These are phyloP conservation scores for Noctua janthina DNA, from an alignment of 2,888 invertebrate species.

Conservation along the genomic window DNA sequence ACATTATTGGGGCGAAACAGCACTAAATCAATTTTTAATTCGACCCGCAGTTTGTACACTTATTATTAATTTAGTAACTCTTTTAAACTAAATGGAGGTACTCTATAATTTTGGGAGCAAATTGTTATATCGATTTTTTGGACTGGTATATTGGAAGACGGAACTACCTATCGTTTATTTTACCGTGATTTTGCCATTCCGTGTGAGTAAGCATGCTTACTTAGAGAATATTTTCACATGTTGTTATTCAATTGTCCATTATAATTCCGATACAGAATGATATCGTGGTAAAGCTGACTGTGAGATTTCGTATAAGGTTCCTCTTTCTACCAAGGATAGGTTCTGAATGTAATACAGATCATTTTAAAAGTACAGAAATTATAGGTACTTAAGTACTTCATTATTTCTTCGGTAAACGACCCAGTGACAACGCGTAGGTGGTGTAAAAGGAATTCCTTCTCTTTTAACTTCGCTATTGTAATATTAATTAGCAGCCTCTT, in stretches of 20 bases:
- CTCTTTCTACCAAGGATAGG: too few species aligned
- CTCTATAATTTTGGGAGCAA: conserved; percentile 5
- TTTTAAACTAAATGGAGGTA: conserved; percentile 60
- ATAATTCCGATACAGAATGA: background rate
- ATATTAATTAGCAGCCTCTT: conserved; percentile 11
- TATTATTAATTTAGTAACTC: conserved; percentile 65
- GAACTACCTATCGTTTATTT: background rate
- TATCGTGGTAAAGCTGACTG: background rate
- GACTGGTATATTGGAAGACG: background rate
- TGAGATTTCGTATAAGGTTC: background rate
- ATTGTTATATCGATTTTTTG: conserved; percentile 11
- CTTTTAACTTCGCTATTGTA: background rate
- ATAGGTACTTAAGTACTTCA: background rate
- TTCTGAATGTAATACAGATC: background rate
- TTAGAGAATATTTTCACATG: background rate
- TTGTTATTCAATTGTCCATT: background rate
- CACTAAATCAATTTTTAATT: conserved; percentile 84
- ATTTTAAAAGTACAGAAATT: background rate
- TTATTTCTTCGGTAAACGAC: conserved; percentile 1
- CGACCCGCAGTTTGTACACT: conserved; percentile 53
- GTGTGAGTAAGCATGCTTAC: background rate
- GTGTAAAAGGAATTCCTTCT: background rate
- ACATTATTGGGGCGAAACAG: conserved; percentile 75
- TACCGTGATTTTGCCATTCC: background rate
- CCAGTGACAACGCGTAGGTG: background rate